Percentiles rank a stretch among this genome's conserved stretches.
Conservation (phyloP, 1,140 invertebrate species). For the Polyergus mexicanus region DNA sequence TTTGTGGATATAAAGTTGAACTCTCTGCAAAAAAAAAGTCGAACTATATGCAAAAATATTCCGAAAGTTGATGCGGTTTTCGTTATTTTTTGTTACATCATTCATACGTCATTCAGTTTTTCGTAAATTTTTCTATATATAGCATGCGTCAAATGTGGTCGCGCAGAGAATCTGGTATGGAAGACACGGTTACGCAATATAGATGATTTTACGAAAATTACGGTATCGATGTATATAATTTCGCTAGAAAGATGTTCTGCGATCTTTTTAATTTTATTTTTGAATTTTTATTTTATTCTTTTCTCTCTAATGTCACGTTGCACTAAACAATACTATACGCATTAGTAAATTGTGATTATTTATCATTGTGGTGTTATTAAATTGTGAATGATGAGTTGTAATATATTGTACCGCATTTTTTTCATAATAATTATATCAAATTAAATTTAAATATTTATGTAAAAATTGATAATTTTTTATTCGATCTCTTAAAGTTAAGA, state of each 20-base stretch:
- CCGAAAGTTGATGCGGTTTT: not conserved
- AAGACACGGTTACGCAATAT: constrained; percentile 42
- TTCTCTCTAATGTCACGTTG: not conserved
- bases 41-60: not conserved
- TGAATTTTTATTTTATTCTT: not conserved
- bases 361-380: not conserved
- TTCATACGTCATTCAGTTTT: constrained; percentile 18
- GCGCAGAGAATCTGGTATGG: constrained; percentile 9
- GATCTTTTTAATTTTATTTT: constrained; percentile 7
- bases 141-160: constrained; percentile 26
- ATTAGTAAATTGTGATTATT: constrained; percentile 21
- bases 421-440: constrained; percentile 3
- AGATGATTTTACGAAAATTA: constrained; percentile 40
- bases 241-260: not conserved
- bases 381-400: constrained; percentile 5
- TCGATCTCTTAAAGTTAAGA: not conserved
- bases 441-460: not conserved
- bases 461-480: not conserved
- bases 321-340: constrained; percentile 6
- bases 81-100: not conserved
- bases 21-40: too few relatives aligned
- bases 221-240: not conserved
- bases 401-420: not conserved
- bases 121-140: constrained; percentile 33
- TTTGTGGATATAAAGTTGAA: not conserved